These are phyloP conservation scores for Omphaloscelis lunosa DNA, from an alignment of 2,888 invertebrate species.

Conservation along the genomic window DNA sequence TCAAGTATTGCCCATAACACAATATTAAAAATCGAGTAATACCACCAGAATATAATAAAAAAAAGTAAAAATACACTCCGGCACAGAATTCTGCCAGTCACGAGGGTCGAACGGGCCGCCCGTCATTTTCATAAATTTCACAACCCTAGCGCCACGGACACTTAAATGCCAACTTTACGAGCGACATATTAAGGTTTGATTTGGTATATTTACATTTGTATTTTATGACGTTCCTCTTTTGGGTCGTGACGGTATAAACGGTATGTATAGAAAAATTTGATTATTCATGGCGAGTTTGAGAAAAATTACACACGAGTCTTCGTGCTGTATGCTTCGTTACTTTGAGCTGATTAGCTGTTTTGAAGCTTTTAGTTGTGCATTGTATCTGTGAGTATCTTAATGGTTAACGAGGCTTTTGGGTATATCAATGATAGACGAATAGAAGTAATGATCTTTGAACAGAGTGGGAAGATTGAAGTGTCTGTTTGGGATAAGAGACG, in stretches of 20 bases:
- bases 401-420: slow-evolving; percentile 16
- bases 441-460: background rate
- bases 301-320: slow-evolving; percentile 84
- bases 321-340: slow-evolving; percentile 73
- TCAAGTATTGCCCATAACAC: slow-evolving; percentile 66
- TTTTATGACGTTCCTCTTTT: slow-evolving; percentile 69
- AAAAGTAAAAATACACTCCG: slow-evolving; percentile 86
- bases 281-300: slow-evolving; percentile 89
- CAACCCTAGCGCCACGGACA: slow-evolving; percentile 77
- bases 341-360: slow-evolving; percentile 65
- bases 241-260: slow-evolving; percentile 80
- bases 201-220: slow-evolving; percentile 73
- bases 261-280: slow-evolving; percentile 90
- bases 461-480: background rate
- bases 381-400: slow-evolving; percentile 23
- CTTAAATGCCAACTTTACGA: slow-evolving; percentile 81
- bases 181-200: slow-evolving; percentile 77
- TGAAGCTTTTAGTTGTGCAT: slow-evolving; percentile 26
- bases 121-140: slow-evolving; percentile 88
- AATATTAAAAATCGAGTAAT: slow-evolving; percentile 73
- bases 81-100: slow-evolving; percentile 89
- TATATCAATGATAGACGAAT: background rate
- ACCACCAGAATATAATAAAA: slow-evolving; percentile 85
- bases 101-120: slow-evolving; percentile 82
- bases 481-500: background rate